phyloP scores from a whole-genome alignment of 2,888 invertebrate genomes.

The Autographa gamma region DNA sequence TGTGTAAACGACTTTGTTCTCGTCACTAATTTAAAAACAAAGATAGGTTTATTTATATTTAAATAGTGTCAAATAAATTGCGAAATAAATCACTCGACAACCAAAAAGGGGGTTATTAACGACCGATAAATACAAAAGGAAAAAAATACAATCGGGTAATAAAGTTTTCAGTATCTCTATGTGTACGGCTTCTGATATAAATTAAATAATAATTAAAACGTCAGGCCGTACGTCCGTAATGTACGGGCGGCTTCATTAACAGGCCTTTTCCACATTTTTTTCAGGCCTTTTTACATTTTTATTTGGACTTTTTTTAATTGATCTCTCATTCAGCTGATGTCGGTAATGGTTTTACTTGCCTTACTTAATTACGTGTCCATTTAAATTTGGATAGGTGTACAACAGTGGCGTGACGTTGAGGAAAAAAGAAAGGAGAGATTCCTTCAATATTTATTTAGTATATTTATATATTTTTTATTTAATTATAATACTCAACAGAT shows the following conservation, averaged over 20 bases:
- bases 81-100: conserved; percentile 25
- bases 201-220: conserved; percentile 71
- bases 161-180: conserved; percentile 49
- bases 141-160: conserved; percentile 34
- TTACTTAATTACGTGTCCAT: conserved; percentile 46
- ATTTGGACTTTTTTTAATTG: conserved; percentile 50
- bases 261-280: conserved; percentile 50
- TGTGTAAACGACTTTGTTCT: not conserved
- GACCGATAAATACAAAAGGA: conserved; percentile 33
- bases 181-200: conserved; percentile 52
- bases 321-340: conserved; percentile 55
- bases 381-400: conserved; percentile 47
- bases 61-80: conserved; percentile 4
- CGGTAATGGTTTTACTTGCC: conserved; percentile 52
- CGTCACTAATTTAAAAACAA: not conserved
- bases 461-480: no score
- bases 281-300: no score
- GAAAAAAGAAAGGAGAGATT: no score
- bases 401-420: conserved; percentile 13
- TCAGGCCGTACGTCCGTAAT: conserved; percentile 54
- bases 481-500: no score
- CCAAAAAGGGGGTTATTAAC: conserved; percentile 25
- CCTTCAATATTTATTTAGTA: no score
- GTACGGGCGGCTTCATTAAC: conserved; percentile 61
- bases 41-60: not conserved